These are phyloP conservation scores for Dromiciops gliroides DNA, from an alignment of 2,113 vertebrate genomes.

Conservation along the genomic window DNA sequence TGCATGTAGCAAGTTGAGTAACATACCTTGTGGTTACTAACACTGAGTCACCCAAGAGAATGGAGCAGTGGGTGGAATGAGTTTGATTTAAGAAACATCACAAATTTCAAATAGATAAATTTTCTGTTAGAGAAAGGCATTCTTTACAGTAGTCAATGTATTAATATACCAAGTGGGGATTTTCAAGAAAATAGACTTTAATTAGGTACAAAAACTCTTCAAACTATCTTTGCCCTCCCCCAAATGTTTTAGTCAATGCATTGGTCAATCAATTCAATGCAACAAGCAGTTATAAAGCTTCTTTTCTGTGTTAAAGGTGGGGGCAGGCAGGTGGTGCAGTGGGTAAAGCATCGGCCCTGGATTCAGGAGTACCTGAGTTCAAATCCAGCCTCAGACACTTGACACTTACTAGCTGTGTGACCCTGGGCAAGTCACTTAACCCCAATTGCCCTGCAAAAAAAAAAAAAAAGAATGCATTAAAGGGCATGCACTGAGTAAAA, in stretches of 20 bases:
- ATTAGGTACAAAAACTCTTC: neutral
- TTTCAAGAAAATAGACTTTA: neutral
- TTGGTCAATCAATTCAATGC: neutral
- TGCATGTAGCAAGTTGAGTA: neutral
- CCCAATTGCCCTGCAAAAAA: no score
- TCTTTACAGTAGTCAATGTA: neutral
- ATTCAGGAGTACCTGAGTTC: no score
- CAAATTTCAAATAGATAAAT: neutral
- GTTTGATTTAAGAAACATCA: neutral
- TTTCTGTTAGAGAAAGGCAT: neutral
- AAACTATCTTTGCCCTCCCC: neutral
- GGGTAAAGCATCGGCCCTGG: no score
- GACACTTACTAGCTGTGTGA: no score
- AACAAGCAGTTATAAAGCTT: neutral
- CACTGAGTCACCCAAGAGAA: neutral
- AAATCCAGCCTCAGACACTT: no score
- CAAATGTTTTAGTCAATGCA: neutral
- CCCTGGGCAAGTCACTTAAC: no score
- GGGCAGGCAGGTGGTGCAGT: no score
- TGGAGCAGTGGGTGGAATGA: neutral
- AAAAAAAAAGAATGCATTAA: neutral
- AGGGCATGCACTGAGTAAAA: neutral
- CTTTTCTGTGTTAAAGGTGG: no score
- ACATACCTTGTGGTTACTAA: neutral
- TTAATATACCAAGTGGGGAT: neutral